Percentiles rank a stretch among this genome's conserved stretches.
Evolutionary conservation across 2,797 vertebrate genomes (phyloP).

Genomic region (Labeo calbasu): DNA sequence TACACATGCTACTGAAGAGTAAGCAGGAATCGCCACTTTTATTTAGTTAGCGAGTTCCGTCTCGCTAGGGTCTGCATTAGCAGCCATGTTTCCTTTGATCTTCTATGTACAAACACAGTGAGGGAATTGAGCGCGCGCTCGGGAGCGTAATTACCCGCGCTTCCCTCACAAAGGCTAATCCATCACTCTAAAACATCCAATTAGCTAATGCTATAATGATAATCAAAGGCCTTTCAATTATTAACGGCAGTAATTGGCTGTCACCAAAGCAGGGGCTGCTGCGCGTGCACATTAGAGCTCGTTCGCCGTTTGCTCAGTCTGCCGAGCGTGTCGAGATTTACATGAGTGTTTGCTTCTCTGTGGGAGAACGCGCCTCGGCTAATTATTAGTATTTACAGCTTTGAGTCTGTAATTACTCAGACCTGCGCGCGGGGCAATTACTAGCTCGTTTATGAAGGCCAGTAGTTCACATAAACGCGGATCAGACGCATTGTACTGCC

Average conservation of each 20-base stretch:
- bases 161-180: constrained; percentile 63
- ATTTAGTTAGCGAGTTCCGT: not conserved
- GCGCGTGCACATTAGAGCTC: constrained; percentile 48
- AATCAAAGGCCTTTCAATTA: constrained; percentile 64
- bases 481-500: not conserved
- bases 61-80: not conserved
- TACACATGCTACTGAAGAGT: not conserved
- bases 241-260: constrained; percentile 61
- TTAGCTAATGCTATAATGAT: constrained; percentile 64
- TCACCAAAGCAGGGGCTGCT: constrained; percentile 7
- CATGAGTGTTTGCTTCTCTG: constrained; percentile 34
- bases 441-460: not conserved
- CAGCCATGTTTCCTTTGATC: constrained; percentile 35
- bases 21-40: no score
- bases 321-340: constrained; percentile 6
- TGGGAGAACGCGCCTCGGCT: not conserved
- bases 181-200: constrained; percentile 64
- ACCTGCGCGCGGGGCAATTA: not conserved
- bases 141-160: constrained; percentile 58
- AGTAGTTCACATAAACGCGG: not conserved
- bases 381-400: constrained; percentile 33
- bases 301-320: constrained; percentile 37
- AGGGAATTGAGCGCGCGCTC: constrained; percentile 48
- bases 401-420: constrained; percentile 11
- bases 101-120: constrained; percentile 31